Conservation (phyloP, 1,140 invertebrate species). For the Monomorium pharaonis region DNA sequence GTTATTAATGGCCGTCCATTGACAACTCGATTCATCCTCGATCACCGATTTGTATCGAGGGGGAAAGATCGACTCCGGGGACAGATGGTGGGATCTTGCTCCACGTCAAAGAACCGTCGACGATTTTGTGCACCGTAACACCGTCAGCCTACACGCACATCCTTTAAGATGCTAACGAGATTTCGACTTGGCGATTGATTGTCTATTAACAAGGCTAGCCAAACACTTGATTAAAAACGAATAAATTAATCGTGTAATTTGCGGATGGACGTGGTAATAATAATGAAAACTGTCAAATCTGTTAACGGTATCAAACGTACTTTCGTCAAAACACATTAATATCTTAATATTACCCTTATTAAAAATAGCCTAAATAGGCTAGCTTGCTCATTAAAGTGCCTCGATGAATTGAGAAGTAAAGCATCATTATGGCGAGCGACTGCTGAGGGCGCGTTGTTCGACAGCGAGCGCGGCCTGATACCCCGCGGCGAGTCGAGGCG, state of each 20-base stretch:
- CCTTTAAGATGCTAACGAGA: slow-evolving; percentile 48
- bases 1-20: slow-evolving; percentile 82
- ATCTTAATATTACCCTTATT: background rate
- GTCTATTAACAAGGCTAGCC: background rate
- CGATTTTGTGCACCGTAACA: slow-evolving; percentile 33
- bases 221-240: slow-evolving; percentile 2
- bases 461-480: slow-evolving; percentile 10
- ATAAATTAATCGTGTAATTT: slow-evolving; percentile 28
- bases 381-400: background rate
- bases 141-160: background rate
- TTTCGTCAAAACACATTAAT: background rate
- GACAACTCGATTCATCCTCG: slow-evolving; percentile 73
- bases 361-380: background rate
- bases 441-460: background rate
- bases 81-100: slow-evolving; percentile 65
- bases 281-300: background rate
- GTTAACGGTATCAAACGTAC: background rate
- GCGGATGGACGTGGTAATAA: background rate
- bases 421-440: background rate
- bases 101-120: slow-evolving; percentile 42
- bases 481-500: slow-evolving; percentile 33
- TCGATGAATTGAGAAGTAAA: background rate
- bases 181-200: slow-evolving; percentile 6
- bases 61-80: slow-evolving; percentile 51
- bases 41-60: slow-evolving; percentile 64